Conservation (phyloP, 2,888 invertebrate genomes). For the Temnothorax ravouxi region DNA sequence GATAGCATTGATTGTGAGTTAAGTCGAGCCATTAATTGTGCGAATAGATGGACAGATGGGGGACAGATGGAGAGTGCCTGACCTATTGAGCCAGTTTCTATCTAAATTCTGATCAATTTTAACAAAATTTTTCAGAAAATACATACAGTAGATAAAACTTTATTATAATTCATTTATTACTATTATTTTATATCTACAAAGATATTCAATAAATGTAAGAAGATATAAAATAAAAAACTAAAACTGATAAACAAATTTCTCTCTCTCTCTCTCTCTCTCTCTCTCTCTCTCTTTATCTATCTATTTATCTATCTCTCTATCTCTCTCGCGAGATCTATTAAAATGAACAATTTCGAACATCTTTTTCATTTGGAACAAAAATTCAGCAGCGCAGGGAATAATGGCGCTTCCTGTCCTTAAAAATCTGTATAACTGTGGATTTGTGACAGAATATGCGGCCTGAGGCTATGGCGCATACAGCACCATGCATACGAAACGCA, state of each 20-base stretch:
- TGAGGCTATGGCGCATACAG: not conserved
- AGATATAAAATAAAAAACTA: not conserved
- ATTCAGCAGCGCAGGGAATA: not conserved
- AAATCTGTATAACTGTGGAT: slow-evolving; percentile 7
- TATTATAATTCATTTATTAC: not conserved
- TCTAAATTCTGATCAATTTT: not conserved
- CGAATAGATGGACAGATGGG: not conserved
- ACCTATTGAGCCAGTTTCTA: not conserved
- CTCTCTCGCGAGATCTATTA: not conserved
- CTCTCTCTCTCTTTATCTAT: not conserved
- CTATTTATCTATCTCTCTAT: not conserved
- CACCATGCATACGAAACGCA: not conserved
- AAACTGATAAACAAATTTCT: not conserved
- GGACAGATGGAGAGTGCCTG: too few species aligned
- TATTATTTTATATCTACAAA: not conserved
- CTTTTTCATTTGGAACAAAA: not conserved
- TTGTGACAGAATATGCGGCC: not conserved
- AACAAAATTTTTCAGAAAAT: not conserved
- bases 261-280: not conserved
- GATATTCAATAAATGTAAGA: not conserved
- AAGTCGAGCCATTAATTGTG: not conserved
- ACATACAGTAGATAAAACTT: not conserved
- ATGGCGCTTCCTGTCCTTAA: not conserved
- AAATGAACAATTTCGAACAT: not conserved
- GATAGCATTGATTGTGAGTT: not conserved